Evolutionary conservation across 2,888 invertebrate species (phyloP).

Genomic region (Ecliptopera silaceata): DNA sequence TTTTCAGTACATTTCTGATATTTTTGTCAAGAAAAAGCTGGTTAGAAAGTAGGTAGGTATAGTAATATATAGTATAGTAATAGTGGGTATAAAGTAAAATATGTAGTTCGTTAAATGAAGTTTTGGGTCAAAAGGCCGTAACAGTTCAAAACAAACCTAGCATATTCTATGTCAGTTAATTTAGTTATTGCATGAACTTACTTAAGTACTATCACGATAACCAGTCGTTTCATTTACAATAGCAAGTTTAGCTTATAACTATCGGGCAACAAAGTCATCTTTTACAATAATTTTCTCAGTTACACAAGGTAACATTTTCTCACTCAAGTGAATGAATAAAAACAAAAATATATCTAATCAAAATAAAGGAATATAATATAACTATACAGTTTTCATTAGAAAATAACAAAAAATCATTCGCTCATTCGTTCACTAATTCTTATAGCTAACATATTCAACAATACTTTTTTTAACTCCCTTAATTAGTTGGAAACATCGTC

Average conservation of each 20-base stretch:
- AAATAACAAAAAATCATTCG: conserved; percentile 58
- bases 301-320: conserved; percentile 20
- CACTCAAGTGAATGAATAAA: conserved; percentile 23
- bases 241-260: conserved; percentile 28
- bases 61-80: too few relatives aligned
- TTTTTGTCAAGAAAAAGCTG: too few relatives aligned
- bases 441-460: conserved; percentile 47
- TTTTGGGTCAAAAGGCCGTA: conserved; percentile 2
- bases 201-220: conserved; percentile 76
- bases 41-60: too few relatives aligned
- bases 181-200: conserved; percentile 51
- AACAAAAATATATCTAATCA: conserved; percentile 51
- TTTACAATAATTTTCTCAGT: conserved; percentile 20
- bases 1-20: too few relatives aligned
- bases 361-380: conserved; percentile 70
- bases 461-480: too few relatives aligned
- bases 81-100: too few relatives aligned
- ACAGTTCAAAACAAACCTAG: conserved; percentile 46
- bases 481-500: too few relatives aligned
- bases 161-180: conserved; percentile 52
- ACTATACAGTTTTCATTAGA: conserved; percentile 53
- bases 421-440: conserved; percentile 40
- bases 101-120: neutral
- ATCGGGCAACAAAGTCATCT: conserved; percentile 22
- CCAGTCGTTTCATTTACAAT: conserved; percentile 62